phyloP scores from a whole-genome alignment of 2,888 invertebrate species.

The Pristionchus entomophagus region DNA sequence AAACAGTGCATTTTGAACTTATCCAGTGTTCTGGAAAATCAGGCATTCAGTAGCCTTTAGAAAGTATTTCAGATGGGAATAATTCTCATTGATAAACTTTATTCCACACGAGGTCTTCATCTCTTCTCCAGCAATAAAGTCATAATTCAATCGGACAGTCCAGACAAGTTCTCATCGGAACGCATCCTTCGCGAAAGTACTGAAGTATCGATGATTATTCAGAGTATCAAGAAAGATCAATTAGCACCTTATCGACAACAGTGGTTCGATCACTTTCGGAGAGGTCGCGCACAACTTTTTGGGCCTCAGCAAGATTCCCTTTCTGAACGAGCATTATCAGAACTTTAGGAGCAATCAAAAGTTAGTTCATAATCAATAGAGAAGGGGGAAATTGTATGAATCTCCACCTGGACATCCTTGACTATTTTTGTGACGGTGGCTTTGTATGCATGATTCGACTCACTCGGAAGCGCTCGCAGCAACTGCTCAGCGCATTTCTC shows the following conservation, averaged over 20 bases:
- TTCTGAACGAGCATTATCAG: no score
- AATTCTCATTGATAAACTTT: not conserved
- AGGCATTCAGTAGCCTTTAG: no score
- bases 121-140: not conserved
- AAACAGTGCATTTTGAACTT: no score
- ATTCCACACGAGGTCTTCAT: not conserved
- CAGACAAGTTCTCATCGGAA: not conserved
- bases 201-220: no score
- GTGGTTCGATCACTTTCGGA: not conserved
- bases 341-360: no score
- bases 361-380: no score
- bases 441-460: not conserved
- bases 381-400: no score
- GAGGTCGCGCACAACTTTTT: not conserved
- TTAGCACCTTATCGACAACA: not conserved
- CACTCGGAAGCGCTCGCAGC: not conserved
- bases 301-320: not conserved
- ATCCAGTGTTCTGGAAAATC: no score
- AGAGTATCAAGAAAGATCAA: no score
- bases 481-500: slow-evolving; percentile 1
- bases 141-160: not conserved
- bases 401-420: not conserved
- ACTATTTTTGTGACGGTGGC: not conserved
- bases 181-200: not conserved
- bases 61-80: no score